Percentiles rank a stretch among this genome's conserved stretches.
Evolutionary conservation across 2,888 invertebrate genomes (phyloP).

Genomic region (Eristalinus sepulchralis): DNA sequence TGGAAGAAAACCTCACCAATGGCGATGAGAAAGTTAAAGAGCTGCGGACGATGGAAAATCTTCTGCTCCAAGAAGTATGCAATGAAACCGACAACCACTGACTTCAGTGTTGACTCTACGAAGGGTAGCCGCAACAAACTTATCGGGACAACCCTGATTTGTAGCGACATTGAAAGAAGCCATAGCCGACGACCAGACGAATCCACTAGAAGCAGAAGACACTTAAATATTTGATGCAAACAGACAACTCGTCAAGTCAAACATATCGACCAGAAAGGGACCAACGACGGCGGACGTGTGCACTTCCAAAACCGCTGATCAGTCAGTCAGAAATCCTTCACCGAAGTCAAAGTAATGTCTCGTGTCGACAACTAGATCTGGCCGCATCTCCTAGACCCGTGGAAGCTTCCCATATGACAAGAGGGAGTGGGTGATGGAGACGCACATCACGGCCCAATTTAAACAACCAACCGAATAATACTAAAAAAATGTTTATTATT

Average conservation of each 20-base stretch:
- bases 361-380: too few species aligned
- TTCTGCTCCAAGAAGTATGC: conserved; percentile 78
- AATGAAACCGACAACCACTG: conserved; percentile 62
- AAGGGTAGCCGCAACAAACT: conserved; percentile 59
- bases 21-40: conserved; percentile 79
- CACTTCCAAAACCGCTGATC: conserved; percentile 57
- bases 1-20: conserved; percentile 78
- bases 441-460: too few species aligned
- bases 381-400: too few species aligned
- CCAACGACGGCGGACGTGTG: conserved; percentile 76
- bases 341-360: too few species aligned
- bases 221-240: conserved; percentile 78
- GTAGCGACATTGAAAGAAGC: conserved; percentile 44
- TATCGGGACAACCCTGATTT: conserved; percentile 40
- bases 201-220: conserved; percentile 60
- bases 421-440: too few species aligned
- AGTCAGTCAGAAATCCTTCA: too few species aligned
- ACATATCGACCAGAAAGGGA: conserved; percentile 77
- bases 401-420: too few species aligned
- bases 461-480: not conserved
- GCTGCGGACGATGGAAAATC: conserved; percentile 78
- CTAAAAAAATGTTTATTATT: not conserved
- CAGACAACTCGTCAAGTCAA: conserved; percentile 79
- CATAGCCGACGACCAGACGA: conserved; percentile 8
- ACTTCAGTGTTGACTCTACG: conserved; percentile 55